Evolutionary conservation across 2,888 invertebrate genomes (phyloP).

Genomic region (Tachina lurida): DNA sequence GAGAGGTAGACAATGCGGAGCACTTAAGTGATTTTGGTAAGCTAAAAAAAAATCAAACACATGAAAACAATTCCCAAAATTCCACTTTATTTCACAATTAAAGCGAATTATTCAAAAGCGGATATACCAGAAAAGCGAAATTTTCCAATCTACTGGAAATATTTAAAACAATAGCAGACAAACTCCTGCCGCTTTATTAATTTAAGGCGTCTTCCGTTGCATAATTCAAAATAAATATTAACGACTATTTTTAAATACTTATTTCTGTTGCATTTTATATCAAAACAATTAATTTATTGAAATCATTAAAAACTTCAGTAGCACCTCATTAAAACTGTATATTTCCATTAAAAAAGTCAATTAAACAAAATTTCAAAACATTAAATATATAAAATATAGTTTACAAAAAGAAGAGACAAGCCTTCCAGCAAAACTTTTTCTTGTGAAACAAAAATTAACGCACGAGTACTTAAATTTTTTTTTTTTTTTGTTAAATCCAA

Average conservation of each 20-base stretch:
- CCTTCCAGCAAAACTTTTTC: slow-evolving; percentile 36
- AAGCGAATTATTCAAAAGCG: too few species aligned
- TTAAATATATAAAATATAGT: slow-evolving; percentile 62
- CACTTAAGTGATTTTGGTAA: slow-evolving; percentile 92
- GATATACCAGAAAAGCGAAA: neutral
- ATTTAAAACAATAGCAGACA: slow-evolving; percentile 17
- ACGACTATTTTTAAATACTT: slow-evolving; percentile 28
- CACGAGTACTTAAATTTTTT: neutral
- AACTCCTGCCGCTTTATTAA: slow-evolving; percentile 22
- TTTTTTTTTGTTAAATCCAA: slow-evolving; percentile 7
- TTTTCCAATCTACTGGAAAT: neutral
- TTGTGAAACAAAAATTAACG: neutral
- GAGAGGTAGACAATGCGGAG: slow-evolving; percentile 84
- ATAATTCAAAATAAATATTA: slow-evolving; percentile 4
- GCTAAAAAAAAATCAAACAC: slow-evolving; percentile 73
- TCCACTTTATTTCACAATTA: too few species aligned
- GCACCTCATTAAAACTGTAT: slow-evolving; percentile 68
- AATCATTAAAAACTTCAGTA: slow-evolving; percentile 60
- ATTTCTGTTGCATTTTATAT: slow-evolving; percentile 35
- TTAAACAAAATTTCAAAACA: slow-evolving; percentile 48
- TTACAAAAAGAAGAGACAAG: slow-evolving; percentile 45
- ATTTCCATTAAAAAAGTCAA: slow-evolving; percentile 60
- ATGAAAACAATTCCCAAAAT: too few species aligned
- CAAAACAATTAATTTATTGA: slow-evolving; percentile 59
- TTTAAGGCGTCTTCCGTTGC: slow-evolving; percentile 49